A percentile compares a stretch with the other conserved stretches of the same genome.
phyloP scores from a whole-genome alignment of 2,113 vertebrate species.

The Corythornis vintsioides region DNA sequence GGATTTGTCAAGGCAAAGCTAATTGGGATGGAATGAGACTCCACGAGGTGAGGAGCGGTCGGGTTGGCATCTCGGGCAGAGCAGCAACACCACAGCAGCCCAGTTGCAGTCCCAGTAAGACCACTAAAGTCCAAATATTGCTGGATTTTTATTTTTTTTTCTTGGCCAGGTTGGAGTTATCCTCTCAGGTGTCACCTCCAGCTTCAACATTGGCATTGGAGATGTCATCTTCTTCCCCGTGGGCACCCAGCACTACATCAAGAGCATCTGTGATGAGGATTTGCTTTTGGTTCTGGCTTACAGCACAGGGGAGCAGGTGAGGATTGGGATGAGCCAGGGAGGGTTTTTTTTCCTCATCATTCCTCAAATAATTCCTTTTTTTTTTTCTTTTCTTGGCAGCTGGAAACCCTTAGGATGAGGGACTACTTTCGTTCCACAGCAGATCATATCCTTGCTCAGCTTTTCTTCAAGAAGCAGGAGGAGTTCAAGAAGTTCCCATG shows the following conservation, averaged over 20 bases:
- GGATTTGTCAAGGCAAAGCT: not conserved
- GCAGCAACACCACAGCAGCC: too few relatives aligned
- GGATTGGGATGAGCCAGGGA: not conserved
- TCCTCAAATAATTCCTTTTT: not conserved
- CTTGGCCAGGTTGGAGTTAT: constrained; percentile 50
- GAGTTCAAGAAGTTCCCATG: constrained; percentile 74
- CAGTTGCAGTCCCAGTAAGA: not conserved
- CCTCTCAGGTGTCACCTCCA: constrained; percentile 2
- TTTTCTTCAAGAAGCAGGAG: constrained; percentile 71
- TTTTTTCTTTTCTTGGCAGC: constrained; percentile 35
- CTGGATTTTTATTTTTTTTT: not conserved
- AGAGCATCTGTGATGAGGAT: constrained; percentile 69
- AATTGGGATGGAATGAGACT: not conserved
- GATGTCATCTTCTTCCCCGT: constrained; percentile 76
- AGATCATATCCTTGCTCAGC: constrained; percentile 75
- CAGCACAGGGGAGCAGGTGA: constrained; percentile 72
- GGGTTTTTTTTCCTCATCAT: too few relatives aligned
- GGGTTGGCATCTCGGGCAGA: not conserved
- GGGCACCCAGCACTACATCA: constrained; percentile 75
- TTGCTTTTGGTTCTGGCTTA: constrained; percentile 72
- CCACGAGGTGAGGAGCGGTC: accelerated
- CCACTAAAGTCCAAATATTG: not conserved
- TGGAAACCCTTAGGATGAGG: constrained; percentile 74
- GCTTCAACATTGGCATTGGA: constrained; percentile 64
- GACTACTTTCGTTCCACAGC: constrained; percentile 63